phyloP scores from a whole-genome alignment of 1,140 invertebrate species.

The Ceratosolen solmsi region DNA sequence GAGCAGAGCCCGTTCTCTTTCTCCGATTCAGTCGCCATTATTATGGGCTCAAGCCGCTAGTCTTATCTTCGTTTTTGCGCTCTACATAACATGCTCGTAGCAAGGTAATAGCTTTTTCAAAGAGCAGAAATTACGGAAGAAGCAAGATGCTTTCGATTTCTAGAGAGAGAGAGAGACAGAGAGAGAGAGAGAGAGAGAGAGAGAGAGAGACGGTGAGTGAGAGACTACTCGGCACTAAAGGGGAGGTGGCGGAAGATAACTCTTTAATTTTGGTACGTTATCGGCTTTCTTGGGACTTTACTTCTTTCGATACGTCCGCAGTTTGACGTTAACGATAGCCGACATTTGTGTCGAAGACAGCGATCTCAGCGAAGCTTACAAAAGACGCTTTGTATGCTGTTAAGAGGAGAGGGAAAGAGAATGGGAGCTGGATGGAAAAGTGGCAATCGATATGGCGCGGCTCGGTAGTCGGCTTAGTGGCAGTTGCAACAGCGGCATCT shows the following conservation, averaged over 20 bases:
- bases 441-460: conserved; percentile 30
- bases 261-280: no score
- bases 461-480: conserved; percentile 18
- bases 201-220: no score
- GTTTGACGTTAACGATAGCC: conserved; percentile 37
- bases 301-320: not conserved
- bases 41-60: not conserved
- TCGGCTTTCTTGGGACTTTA: conserved; percentile 28
- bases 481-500: conserved; percentile 31
- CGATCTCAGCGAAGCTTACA: not conserved
- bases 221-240: no score
- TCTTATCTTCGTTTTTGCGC: not conserved
- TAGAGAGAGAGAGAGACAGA: no score
- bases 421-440: not conserved
- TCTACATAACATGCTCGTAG: not conserved
- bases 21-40: not conserved
- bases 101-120: not conserved
- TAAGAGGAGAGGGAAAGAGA: not conserved
- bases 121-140: no score
- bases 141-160: no score
- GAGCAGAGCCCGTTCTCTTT: not conserved
- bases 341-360: conserved; percentile 10
- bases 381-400: not conserved
- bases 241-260: no score
- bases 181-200: no score